phyloP scores from a whole-genome alignment of 2,888 invertebrate genomes.

The Anthophora plumipes region DNA sequence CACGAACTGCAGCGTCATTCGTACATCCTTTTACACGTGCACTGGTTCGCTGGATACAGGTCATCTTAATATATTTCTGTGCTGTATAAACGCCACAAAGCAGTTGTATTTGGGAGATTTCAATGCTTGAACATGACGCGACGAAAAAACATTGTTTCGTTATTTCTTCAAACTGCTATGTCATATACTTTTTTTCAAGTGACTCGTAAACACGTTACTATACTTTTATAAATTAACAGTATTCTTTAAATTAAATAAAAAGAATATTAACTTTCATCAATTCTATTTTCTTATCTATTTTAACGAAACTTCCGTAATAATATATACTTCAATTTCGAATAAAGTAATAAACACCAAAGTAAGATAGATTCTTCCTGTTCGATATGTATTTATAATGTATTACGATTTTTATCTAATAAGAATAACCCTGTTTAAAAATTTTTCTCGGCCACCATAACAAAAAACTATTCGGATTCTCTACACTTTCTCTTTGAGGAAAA shows the following conservation, averaged over 20 bases:
- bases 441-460: too few species aligned
- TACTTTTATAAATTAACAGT: background rate
- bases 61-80: slow-evolving; percentile 7
- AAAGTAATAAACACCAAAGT: background rate
- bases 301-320: background rate
- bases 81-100: background rate
- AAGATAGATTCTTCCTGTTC: background rate
- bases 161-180: background rate
- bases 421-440: too few species aligned
- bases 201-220: background rate
- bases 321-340: background rate
- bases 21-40: background rate
- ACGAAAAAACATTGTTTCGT: slow-evolving; percentile 1
- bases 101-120: background rate
- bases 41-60: background rate
- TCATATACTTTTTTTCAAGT: background rate
- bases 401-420: background rate
- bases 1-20: background rate
- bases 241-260: background rate
- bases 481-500: too few species aligned
- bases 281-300: background rate
- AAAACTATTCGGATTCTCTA: too few species aligned
- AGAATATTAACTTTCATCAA: background rate
- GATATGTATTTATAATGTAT: background rate
- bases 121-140: background rate